Conservation (phyloP, 2,797 vertebrate genomes). For the Malurus leucopterus region DNA sequence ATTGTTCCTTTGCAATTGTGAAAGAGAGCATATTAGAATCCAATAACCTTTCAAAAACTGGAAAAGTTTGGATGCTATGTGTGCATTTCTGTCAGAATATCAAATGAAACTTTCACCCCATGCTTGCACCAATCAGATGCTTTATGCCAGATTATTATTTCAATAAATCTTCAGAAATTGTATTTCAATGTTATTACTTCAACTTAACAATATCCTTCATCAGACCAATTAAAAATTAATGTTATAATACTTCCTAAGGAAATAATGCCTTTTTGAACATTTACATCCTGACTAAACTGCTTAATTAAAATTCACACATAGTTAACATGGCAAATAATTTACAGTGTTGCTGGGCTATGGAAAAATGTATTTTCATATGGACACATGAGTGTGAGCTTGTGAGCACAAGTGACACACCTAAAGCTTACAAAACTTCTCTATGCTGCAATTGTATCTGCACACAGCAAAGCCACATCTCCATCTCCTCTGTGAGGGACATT, state of each 20-base stretch:
- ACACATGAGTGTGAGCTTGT: not conserved
- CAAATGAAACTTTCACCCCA: not conserved
- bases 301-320: constrained; percentile 1
- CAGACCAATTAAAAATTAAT: constrained; percentile 27
- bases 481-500: not conserved
- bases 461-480: not conserved
- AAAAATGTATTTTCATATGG: not conserved
- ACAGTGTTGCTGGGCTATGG: not conserved
- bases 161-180: not conserved
- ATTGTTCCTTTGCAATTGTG: not conserved
- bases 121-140: not conserved
- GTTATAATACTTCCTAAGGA: constrained; percentile 29
- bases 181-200: not conserved
- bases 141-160: not conserved
- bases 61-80: not conserved
- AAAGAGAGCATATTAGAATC: not conserved
- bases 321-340: constrained; percentile 23
- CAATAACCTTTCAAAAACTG: not conserved
- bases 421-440: not conserved
- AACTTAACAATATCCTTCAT: not conserved
- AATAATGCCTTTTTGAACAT: constrained; percentile 47
- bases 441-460: not conserved
- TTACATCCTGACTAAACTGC: constrained; percentile 35
- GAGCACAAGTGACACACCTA: not conserved
- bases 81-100: not conserved